These are phyloP conservation scores for Muntiacus reevesi DNA, from an alignment of 2,113 vertebrate genomes.

Conservation along the genomic window DNA sequence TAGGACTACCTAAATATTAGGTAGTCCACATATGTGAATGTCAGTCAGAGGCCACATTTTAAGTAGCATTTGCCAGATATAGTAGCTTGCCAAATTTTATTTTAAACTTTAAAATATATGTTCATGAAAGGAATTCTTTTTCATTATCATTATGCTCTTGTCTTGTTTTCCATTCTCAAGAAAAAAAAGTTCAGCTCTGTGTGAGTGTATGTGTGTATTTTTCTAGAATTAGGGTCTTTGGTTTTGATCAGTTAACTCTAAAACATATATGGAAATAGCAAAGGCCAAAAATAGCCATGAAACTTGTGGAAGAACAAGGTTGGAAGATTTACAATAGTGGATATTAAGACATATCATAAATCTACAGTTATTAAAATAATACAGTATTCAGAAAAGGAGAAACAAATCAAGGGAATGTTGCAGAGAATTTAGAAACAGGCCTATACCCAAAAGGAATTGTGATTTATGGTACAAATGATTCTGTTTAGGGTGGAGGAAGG, in stretches of 20 bases:
- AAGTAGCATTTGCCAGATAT: background rate
- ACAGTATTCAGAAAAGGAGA: background rate
- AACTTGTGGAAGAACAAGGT: background rate
- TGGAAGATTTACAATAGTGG: background rate
- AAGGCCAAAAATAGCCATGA: background rate
- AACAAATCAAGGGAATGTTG: background rate
- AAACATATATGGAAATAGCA: background rate
- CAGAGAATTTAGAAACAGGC: background rate
- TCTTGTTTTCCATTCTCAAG: background rate
- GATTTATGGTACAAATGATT: background rate
- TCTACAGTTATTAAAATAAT: conserved; percentile 1
- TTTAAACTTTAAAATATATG: background rate
- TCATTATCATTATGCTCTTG: background rate
- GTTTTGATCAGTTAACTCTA: background rate
- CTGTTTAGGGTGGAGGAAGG: background rate
- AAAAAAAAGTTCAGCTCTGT: background rate
- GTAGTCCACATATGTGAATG: background rate
- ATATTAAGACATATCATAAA: background rate
- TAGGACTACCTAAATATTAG: background rate
- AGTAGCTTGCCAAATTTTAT: background rate
- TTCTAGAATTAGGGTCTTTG: background rate
- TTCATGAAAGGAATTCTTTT: background rate
- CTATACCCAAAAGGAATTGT: background rate
- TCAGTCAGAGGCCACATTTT: background rate
- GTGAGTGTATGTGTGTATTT: background rate